These are phyloP conservation scores for Helicoverpa assulta DNA, from an alignment of 2,888 invertebrate species.

Conservation along the genomic window DNA sequence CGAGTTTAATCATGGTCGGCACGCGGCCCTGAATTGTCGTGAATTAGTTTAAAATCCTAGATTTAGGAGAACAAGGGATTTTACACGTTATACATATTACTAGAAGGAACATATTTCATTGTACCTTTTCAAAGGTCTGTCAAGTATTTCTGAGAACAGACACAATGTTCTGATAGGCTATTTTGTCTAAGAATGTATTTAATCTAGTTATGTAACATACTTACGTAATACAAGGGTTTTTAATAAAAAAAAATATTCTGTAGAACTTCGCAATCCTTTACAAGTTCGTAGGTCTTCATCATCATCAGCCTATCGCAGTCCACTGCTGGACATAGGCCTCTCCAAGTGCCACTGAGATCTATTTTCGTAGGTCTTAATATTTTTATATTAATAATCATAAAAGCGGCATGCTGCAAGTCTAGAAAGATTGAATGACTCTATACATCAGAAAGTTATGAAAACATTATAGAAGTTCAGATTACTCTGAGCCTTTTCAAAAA, in stretches of 20 bases:
- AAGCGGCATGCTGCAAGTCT: conserved; percentile 11
- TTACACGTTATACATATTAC: conserved; percentile 5
- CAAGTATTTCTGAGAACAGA: neutral
- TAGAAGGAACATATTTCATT: conserved; percentile 8
- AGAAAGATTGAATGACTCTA: conserved; percentile 16
- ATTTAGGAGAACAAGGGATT: neutral
- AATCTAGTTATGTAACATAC: conserved; percentile 4
- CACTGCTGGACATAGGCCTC: too few species aligned
- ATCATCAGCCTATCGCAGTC: too few species aligned
- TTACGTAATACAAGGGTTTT: neutral
- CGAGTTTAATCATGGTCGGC: conserved; percentile 43
- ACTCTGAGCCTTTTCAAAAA: conserved; percentile 14
- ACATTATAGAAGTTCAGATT: conserved; percentile 25
- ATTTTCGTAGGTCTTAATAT: neutral
- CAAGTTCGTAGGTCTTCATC: neutral
- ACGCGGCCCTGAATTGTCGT: conserved; percentile 30
- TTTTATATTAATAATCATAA: conserved; percentile 24
- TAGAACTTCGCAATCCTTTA: neutral
- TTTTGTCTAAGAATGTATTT: conserved; percentile 2
- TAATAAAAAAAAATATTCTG: conserved; percentile 10
- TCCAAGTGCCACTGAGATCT: too few species aligned
- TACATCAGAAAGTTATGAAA: conserved; percentile 37
- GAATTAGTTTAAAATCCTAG: conserved; percentile 33
- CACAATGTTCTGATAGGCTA: neutral
- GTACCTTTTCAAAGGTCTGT: neutral